Evolutionary conservation across 2,797 vertebrate genomes (phyloP), one percentile per base, ranked within the genome.

Genomic region (Sebastes hubbsi): DNA sequence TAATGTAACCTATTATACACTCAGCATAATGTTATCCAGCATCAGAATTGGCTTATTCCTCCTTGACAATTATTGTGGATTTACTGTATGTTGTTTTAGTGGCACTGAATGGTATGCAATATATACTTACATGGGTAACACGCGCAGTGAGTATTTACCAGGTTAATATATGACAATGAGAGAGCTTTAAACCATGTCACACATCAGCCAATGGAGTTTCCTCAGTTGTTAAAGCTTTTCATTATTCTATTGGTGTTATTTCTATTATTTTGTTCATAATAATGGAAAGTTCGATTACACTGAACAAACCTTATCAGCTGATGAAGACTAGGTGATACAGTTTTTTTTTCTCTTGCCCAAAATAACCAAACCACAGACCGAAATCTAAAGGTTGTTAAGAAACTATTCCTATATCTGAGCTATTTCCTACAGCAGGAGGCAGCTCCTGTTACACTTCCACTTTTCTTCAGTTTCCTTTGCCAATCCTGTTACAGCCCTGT

Each of bases 81-180:
- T 68, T 68, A 42, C 42, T 58, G 29, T 56, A 55, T 81, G 63
- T 69, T 61, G 20, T 71, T 54, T 54, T 54, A 7, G 67, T 68
- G 9, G 34, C 8, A 42, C 5, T 69, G 61, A 76, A 27, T 2
- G 29, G n/a, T 30, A 38, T 24, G 38, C 18, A 81, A 27, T n/a
- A 25, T 20, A n/a, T 12, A 30, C 22, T 60, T 16, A 29, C 42
- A 69, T 24, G 10, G 5, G 11, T 8, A 58, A 54, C 22, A 74
- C 27, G 2, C 2, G 1, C 3, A 27, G 30, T 60, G 5, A 7
- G 5, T 62, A n/a, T 77, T 75, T 29, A 62, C 18, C 2, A 27
- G 63, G 24, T 70, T 49, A 61, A 71, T 24, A n/a, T 30, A 9
- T 18, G 54, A 25, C 8, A 52, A 58, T 3, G 7, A n/a, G 6